Conservation (phyloP, 2,113 vertebrate species). For the Platichthys stellatus region DNA sequence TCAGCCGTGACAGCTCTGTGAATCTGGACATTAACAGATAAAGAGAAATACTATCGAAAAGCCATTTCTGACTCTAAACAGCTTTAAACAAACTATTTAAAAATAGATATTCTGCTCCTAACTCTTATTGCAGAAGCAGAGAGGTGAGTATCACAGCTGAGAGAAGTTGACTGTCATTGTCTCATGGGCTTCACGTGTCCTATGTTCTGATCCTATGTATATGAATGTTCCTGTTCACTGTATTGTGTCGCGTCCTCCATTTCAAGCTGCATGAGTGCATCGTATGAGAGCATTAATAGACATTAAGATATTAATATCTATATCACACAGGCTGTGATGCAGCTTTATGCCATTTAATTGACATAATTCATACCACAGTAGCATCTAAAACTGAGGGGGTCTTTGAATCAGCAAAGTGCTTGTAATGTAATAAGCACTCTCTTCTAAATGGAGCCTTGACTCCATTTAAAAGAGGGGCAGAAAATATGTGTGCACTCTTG, state of each 20-base stretch:
- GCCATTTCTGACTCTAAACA: slow-evolving; percentile 27
- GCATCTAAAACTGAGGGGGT: slow-evolving; percentile 62
- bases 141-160: slow-evolving; percentile 1
- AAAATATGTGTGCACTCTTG: slow-evolving; percentile 77
- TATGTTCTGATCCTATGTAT: slow-evolving; percentile 13
- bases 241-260: neutral
- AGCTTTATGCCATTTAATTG: slow-evolving; percentile 74
- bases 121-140: neutral
- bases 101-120: slow-evolving; percentile 21
- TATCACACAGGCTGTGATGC: slow-evolving; percentile 43
- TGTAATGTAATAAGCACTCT: slow-evolving; percentile 83
- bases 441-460: slow-evolving; percentile 81
- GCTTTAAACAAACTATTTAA: slow-evolving; percentile 31
- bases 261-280: slow-evolving; percentile 19
- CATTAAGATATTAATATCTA: slow-evolving; percentile 53
- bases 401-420: slow-evolving; percentile 80
- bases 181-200: slow-evolving; percentile 3
- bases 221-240: neutral
- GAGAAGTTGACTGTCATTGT: slow-evolving; percentile 1
- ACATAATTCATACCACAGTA: slow-evolving; percentile 66
- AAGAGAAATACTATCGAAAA: slow-evolving; percentile 5
- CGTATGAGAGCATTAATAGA: slow-evolving; percentile 35
- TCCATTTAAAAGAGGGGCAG: slow-evolving; percentile 79
- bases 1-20: neutral
- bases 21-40: slow-evolving; percentile 38